phyloP scores from a whole-genome alignment of 2,888 invertebrate genomes.

The Heliconius aoede region DNA sequence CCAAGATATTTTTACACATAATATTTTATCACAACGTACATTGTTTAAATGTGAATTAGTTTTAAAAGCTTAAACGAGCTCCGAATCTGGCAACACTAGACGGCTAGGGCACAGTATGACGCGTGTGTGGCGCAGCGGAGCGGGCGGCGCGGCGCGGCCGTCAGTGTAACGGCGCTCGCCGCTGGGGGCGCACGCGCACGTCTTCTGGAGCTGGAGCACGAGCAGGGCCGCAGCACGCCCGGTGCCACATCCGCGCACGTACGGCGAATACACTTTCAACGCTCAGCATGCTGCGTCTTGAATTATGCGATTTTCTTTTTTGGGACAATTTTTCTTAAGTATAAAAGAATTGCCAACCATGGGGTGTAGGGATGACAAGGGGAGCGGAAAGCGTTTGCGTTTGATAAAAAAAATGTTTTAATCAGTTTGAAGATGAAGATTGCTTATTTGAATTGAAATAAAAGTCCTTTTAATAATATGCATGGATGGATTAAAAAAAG shows the following conservation, averaged over 20 bases:
- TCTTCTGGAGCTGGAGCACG: conserved; percentile 79
- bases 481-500: too few species aligned
- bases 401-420: too few species aligned
- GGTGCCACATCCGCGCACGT: conserved; percentile 60
- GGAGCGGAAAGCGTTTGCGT: neutral
- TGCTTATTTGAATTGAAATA: too few species aligned
- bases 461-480: too few species aligned
- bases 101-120: conserved; percentile 47
- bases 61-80: neutral
- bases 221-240: conserved; percentile 81
- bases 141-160: conserved; percentile 51
- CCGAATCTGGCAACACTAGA: conserved; percentile 22
- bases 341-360: neutral
- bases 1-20: neutral
- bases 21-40: neutral
- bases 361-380: neutral
- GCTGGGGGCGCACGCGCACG: conserved; percentile 69
- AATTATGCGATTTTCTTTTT: conserved; percentile 20
- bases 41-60: neutral
- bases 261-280: conserved; percentile 32
- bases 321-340: neutral
- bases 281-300: conserved; percentile 31
- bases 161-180: conserved; percentile 49
- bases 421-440: too few species aligned
- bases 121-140: conserved; percentile 57